Conservation (phyloP, 2,888 invertebrate species). For the Brachyptera risi region DNA sequence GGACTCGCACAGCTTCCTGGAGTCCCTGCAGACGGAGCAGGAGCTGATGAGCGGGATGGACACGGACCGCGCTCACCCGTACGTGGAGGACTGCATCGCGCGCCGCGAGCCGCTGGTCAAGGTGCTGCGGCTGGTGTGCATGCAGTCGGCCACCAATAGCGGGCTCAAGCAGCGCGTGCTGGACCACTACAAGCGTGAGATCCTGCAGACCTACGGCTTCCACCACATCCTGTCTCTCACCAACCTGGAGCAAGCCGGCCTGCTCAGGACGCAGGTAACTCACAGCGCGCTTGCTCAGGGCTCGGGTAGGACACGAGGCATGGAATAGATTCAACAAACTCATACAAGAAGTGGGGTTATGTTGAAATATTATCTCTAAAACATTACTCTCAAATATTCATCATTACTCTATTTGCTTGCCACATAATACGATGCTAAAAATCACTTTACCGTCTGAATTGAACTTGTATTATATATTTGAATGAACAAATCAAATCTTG, state of each 20-base stretch:
- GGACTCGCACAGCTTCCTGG: constrained; percentile 70
- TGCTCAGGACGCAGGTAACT: constrained; percentile 67
- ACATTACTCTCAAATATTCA: no score
- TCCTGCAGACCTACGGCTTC: constrained; percentile 82
- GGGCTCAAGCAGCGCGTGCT: constrained; percentile 88
- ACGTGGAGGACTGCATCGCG: constrained; percentile 90
- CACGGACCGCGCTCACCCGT: constrained; percentile 81
- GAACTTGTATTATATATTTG: no score
- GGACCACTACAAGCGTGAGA: constrained; percentile 66
- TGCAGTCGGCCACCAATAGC: constrained; percentile 89
- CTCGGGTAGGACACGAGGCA: no score
- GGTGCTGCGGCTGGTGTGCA: constrained; percentile 83
- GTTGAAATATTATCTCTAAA: no score
- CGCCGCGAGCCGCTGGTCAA: constrained; percentile 75
- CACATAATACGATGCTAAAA: no score
- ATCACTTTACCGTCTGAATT: no score
- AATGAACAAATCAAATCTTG: no score
- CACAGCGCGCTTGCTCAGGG: no score
- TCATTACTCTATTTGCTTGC: no score
- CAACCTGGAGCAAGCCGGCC: constrained; percentile 82
- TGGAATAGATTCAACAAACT: no score
- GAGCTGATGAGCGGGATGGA: constrained; percentile 90
- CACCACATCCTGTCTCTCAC: constrained; percentile 75
- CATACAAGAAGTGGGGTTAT: no score
- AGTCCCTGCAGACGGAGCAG: constrained; percentile 79